Evolutionary conservation across 2,113 vertebrate species (phyloP), one percentile per base, ranked within the genome.

Genomic region (Erythrolamprus reginae): DNA sequence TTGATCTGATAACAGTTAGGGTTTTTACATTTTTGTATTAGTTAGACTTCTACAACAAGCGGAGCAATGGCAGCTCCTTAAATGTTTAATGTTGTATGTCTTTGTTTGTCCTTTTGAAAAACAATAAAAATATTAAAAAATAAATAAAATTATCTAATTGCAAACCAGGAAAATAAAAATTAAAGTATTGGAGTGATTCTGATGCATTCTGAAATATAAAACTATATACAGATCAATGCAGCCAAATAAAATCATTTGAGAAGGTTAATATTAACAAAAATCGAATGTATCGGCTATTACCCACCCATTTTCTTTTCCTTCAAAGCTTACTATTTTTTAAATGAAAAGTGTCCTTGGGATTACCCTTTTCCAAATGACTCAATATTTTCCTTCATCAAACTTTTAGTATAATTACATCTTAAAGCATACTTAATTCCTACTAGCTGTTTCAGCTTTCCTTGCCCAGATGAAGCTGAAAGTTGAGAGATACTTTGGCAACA

Each of bases 311-410:
- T 55, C 52, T 19, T 38, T 38, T 53, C 12, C 45, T 89, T 0
- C 86, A 88, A 87, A 87, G 4, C 13, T 77, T 38, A 19, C 23
- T 52, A 15, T 87, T 10, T 85, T 89, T 87, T 33, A n/a, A 33
- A 45, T 24, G 88, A 47, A 33, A 77, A 17, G 23, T 89, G 42
- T 53, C 88, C 51, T 88, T 2, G 65, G 0, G 0, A 15, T 84
- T 77, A 9, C 33, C 33, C 70, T 77, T 38, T 77, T 47, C 61
- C 84, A 48, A 55, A 0, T 0, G 86, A 48, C 42, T 23, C 61
- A 89, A 93, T 88, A 88, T 83, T 61, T 47, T 47, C 84, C 47
- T 19, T 51, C n/a, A 45, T 88, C 28, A 26, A 84, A 88, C 55
- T 87, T 87, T 48, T 82, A 12, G 1, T 61, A 28, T 83, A 91